Percentiles rank a stretch among this genome's conserved stretches.
Evolutionary conservation across 2,113 vertebrate species (phyloP).

Genomic region (Siphamia tubifer): DNA sequence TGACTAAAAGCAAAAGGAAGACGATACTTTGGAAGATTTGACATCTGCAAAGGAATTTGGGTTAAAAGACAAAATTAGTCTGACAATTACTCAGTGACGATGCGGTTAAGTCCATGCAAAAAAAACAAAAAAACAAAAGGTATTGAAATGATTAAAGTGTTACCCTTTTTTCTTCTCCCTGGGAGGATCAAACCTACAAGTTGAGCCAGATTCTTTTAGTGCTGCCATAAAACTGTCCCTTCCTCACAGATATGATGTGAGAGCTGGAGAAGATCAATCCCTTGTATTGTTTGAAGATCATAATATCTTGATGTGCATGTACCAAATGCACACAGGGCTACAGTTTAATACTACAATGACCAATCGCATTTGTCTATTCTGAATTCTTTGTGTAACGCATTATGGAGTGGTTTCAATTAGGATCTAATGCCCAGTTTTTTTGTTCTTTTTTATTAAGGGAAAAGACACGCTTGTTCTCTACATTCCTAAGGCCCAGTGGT

Average conservation of each 20-base stretch:
- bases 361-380: neutral
- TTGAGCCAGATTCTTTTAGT: slow-evolving; percentile 64
- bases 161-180: slow-evolving; percentile 38
- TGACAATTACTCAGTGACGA: slow-evolving; percentile 56
- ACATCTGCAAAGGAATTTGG: slow-evolving; percentile 37
- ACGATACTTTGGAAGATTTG: slow-evolving; percentile 50
- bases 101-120: slow-evolving; percentile 34
- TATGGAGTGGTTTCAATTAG: neutral
- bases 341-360: neutral
- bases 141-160: slow-evolving; percentile 62
- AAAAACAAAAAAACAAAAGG: slow-evolving; percentile 40
- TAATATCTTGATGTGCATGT: slow-evolving; percentile 32
- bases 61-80: slow-evolving; percentile 59
- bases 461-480: too few relatives aligned
- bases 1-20: slow-evolving; percentile 27
- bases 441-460: too few relatives aligned
- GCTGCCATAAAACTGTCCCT: slow-evolving; percentile 64
- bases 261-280: slow-evolving; percentile 46
- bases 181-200: slow-evolving; percentile 55
- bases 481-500: neutral
- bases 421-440: too few relatives aligned
- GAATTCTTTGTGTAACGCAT: neutral
- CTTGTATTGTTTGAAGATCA: slow-evolving; percentile 64
- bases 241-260: slow-evolving; percentile 62
- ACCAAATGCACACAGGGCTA: slow-evolving; percentile 19